phyloP scores from a whole-genome alignment of 2,797 vertebrate genomes.

The Sarcophilus harrisii region DNA sequence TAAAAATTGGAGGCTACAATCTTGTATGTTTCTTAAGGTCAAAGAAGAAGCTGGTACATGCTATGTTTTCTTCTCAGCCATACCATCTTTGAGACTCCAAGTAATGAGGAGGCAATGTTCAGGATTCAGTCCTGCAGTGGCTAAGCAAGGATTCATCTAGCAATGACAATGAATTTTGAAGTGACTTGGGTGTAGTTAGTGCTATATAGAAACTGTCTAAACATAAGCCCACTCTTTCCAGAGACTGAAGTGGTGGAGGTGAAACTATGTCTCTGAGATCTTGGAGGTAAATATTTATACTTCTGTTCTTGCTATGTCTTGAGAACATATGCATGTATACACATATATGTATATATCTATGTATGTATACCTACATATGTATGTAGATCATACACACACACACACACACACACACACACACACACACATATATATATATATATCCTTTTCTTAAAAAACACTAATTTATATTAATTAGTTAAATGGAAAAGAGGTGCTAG shows the following conservation, averaged over 20 bases:
- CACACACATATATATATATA: too few relatives aligned
- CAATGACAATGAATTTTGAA: background rate
- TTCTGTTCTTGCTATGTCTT: too few relatives aligned
- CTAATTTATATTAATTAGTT: too few relatives aligned
- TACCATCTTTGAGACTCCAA: background rate
- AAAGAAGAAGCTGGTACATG: background rate
- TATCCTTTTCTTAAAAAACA: too few relatives aligned
- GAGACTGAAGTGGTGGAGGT: background rate
- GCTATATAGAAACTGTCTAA: background rate
- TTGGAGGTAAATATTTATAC: background rate
- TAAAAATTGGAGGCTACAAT: background rate
- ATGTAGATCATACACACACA: too few relatives aligned
- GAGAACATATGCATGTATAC: too few relatives aligned
- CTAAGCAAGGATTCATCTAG: background rate
- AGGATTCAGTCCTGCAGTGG: too few relatives aligned
- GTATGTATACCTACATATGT: too few relatives aligned
- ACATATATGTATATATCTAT: too few relatives aligned
- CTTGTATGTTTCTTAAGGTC: background rate
- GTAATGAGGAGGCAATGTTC: too few relatives aligned
- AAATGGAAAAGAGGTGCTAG: too few relatives aligned
- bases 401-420: too few relatives aligned
- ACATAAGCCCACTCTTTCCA: background rate
- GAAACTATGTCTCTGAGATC: background rate
- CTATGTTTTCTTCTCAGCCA: background rate
- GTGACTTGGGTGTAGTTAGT: background rate